phyloP scores from a whole-genome alignment of 2,888 invertebrate genomes.

The Notodonta dromedarius region DNA sequence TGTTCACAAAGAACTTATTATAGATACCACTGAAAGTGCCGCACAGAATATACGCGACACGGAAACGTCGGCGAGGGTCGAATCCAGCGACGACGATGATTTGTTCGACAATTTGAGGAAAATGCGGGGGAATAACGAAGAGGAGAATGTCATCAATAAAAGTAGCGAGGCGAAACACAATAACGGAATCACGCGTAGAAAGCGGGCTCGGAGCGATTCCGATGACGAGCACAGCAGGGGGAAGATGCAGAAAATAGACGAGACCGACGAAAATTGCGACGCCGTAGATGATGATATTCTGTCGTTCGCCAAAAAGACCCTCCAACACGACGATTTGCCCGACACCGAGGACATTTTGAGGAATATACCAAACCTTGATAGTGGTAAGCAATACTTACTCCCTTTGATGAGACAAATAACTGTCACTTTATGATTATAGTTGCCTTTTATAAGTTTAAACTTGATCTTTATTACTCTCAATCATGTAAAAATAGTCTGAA shows the following conservation, averaged over 20 bases:
- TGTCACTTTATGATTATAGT: no score
- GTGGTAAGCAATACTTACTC: slow-evolving; percentile 53
- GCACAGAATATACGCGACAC: slow-evolving; percentile 14
- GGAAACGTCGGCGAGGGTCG: slow-evolving; percentile 27
- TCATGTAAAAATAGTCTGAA: no score
- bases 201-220: slow-evolving; percentile 68
- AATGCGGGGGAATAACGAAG: slow-evolving; percentile 54
- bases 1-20: slow-evolving; percentile 77
- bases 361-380: slow-evolving; percentile 51
- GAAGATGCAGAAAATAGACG: slow-evolving; percentile 71
- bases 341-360: slow-evolving; percentile 71
- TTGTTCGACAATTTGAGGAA: slow-evolving; percentile 73
- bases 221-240: slow-evolving; percentile 53
- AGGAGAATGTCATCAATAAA: slow-evolving; percentile 34
- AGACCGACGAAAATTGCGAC: slow-evolving; percentile 47
- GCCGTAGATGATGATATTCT: slow-evolving; percentile 67
- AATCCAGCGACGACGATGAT: slow-evolving; percentile 72
- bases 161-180: slow-evolving; percentile 26
- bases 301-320: slow-evolving; percentile 74
- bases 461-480: no score
- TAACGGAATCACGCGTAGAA: slow-evolving; percentile 43
- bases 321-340: slow-evolving; percentile 66
- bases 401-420: no score
- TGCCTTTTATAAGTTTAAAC: no score
- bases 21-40: slow-evolving; percentile 41